These are phyloP conservation scores for Aldrovandia affinis DNA, from an alignment of 2,797 vertebrate genomes.

Conservation along the genomic window DNA sequence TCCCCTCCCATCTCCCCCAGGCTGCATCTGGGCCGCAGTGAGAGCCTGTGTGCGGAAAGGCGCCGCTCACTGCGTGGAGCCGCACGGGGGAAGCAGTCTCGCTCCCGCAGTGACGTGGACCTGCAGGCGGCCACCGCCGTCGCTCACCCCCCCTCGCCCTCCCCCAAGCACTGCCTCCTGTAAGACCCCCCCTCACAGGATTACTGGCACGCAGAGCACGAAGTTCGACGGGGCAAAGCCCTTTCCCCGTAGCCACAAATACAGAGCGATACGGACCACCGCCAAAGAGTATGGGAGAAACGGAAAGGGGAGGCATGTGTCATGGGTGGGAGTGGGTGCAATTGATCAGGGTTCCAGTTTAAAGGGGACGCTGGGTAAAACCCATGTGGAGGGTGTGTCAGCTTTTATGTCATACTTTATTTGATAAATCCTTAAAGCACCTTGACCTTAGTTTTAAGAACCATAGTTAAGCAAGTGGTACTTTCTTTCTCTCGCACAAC, in stretches of 20 bases:
- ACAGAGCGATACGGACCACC: no score
- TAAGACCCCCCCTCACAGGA: slow-evolving; percentile 57
- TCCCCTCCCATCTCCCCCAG: slow-evolving; percentile 54
- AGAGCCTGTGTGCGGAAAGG: slow-evolving; percentile 88
- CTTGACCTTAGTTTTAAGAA: not conserved
- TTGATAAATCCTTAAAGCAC: not conserved
- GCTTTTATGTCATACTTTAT: no score
- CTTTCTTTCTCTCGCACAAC: not conserved
- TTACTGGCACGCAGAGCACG: no score
- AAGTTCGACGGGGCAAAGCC: no score
- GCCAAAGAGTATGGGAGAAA: not conserved
- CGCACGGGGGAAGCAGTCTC: slow-evolving; percentile 83
- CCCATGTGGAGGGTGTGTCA: not conserved
- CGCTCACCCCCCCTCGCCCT: slow-evolving; percentile 63
- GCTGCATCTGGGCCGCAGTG: slow-evolving; percentile 84
- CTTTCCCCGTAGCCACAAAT: not conserved
- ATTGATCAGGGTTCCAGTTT: not conserved
- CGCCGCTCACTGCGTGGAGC: slow-evolving; percentile 83
- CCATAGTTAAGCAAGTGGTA: not conserved
- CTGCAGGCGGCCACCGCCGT: slow-evolving; percentile 78
- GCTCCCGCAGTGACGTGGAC: slow-evolving; percentile 92
- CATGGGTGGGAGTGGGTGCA: not conserved
- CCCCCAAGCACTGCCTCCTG: slow-evolving; percentile 65
- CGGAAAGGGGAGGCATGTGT: not conserved
- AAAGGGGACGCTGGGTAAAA: not conserved